A percentile compares a stretch with the other conserved stretches of the same genome.
phyloP scores from a whole-genome alignment of 2,113 vertebrate genomes.

The Rostratula benghalensis region DNA sequence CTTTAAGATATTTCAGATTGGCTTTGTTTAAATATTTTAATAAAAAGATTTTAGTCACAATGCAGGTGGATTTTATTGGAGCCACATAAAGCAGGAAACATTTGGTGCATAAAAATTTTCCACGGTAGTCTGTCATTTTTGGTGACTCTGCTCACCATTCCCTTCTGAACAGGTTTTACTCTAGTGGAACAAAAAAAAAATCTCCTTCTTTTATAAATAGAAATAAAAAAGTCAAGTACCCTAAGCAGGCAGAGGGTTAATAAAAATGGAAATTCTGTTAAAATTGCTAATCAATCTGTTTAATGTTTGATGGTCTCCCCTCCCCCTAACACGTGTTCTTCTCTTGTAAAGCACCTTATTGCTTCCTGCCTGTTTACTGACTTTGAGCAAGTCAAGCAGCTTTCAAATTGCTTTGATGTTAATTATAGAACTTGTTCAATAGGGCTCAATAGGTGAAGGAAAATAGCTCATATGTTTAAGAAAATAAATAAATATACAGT shows the following conservation, averaged over 20 bases:
- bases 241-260: not conserved
- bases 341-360: slow-evolving; percentile 47
- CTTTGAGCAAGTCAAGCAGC: slow-evolving; percentile 57
- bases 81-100: not conserved
- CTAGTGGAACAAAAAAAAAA: not conserved
- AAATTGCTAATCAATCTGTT: slow-evolving; percentile 40
- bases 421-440: slow-evolving; percentile 55
- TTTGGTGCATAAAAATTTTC: not conserved
- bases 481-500: slow-evolving; percentile 33
- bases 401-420: slow-evolving; percentile 64
- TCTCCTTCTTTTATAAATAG: not conserved
- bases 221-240: not conserved
- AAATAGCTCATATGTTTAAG: slow-evolving; percentile 33
- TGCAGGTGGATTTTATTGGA: not conserved
- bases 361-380: slow-evolving; percentile 46
- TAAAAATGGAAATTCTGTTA: slow-evolving; percentile 21
- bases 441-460: slow-evolving; percentile 34
- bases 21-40: not conserved
- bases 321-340: slow-evolving; percentile 35
- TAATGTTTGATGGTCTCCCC: slow-evolving; percentile 18
- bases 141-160: not conserved
- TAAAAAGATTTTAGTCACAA: not conserved
- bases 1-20: not conserved
- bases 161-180: not conserved
- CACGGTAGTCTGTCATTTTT: not conserved